Evolutionary conservation across 64 coral and sea anemone species (phyloP), one percentile per base, ranked within the genome.

Genomic region (Pocillopora damicornis): DNA sequence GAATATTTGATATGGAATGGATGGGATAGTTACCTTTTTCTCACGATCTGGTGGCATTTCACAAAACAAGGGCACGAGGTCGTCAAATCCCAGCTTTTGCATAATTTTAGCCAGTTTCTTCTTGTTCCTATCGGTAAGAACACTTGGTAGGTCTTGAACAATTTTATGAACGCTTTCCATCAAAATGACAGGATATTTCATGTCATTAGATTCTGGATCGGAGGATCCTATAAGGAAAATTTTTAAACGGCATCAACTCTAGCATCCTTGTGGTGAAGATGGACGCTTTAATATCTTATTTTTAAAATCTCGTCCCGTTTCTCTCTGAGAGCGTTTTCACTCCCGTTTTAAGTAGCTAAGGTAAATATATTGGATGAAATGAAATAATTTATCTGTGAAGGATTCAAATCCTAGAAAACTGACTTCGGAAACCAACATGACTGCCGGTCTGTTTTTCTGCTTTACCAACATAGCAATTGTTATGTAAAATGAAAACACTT

Each of bases 101-200:
- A 79, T 63, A 45, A 79, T 79, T 37, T 42, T 22, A 17, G 59
- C 75, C 51, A 89, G 61, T 45, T 36, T 67, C n/a, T 89, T 78
- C 61, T 89, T 89, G 23, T 79, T 2, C 71, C 71, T 72, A 1
- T 63, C 75, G 63, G 60, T 42, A 1, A 89, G 76, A 64, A 71
- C 37, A 62, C 59, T 78, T 71, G 20, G 30, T 5, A 35, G 38
- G n/a, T 71, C 61, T 89, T 89, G 51, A 9, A 13, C 15, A n/a
- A 79, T 61, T 79, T 51, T 79, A 22, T 79, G 77, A 9, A 60
- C 57, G 60, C 20, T 60, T 23, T 79, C 77, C 77, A 60, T 79
- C 20, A 79, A 58, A 79, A 79, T 58, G 20, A 79, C 77, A n/a
- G 77, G 77, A 60, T 79, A 79, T n/a, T 79, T 79, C 58, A 79